A percentile compares a stretch with the other conserved stretches of the same genome.
phyloP scores from a whole-genome alignment of 2,888 invertebrate genomes.

The Eustalomyia histrio region DNA sequence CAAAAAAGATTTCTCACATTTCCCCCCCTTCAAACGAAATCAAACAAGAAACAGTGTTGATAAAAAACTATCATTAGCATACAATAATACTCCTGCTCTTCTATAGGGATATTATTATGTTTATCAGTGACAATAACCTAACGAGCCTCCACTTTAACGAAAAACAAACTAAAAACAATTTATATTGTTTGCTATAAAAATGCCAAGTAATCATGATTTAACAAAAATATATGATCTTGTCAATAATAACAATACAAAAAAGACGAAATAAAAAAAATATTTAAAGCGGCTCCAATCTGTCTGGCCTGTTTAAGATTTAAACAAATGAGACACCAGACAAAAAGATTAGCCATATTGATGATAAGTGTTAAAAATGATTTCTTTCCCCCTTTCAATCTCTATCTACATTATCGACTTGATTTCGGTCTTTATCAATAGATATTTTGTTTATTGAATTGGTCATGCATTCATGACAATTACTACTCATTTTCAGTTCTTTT shows the following conservation, averaged over 20 bases:
- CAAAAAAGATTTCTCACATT: neutral
- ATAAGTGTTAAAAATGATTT: constrained; percentile 32
- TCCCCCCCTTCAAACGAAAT: neutral
- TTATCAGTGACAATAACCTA: constrained; percentile 44
- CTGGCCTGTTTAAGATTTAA: constrained; percentile 45
- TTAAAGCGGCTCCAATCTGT: constrained; percentile 62
- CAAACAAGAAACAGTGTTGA: constrained; percentile 17
- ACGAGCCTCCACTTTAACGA: constrained; percentile 20
- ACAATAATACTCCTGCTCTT: constrained; percentile 16
- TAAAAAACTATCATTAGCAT: constrained; percentile 51
- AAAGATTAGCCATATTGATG: constrained; percentile 67
- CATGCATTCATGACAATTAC: constrained; percentile 67
- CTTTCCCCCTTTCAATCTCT: neutral
- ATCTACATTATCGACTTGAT: neutral
- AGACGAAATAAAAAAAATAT: neutral
- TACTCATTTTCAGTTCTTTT: constrained; percentile 59
- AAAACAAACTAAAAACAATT: constrained; percentile 30
- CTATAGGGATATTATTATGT: too few relatives aligned
- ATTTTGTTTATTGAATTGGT: constrained; percentile 45
- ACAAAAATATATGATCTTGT: constrained; percentile 33
- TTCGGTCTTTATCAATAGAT: constrained; percentile 13
- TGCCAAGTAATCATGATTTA: constrained; percentile 54
- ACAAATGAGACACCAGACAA: constrained; percentile 45
- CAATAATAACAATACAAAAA: constrained; percentile 11
- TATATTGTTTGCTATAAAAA: constrained; percentile 21